Base-by-base conservation (phyloP, 2,113 vertebrate species). In the Pardalotus punctatus region DNA sequence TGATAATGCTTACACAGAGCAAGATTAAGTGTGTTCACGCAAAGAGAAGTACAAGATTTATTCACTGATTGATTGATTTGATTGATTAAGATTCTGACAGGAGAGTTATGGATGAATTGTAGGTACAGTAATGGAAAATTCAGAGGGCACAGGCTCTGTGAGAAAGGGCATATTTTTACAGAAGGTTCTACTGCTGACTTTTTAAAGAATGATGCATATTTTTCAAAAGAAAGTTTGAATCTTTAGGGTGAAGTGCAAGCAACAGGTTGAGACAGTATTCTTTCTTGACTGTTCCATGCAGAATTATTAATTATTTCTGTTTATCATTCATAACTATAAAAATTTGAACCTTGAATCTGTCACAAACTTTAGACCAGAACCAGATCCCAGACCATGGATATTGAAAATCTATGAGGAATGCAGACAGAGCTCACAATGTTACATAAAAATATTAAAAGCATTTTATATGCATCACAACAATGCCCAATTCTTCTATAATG, bases 11-110 rank as follows among this genome's bases (percentile, higher is more conserved):
- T 81, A 64, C 78, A 81, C 8, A 90, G 70, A 86, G 57, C 38
- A 93, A 94, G 89, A 91, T 82, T 74, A 95, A 93, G 33, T 79
- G 33, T 90, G 62, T 60, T 93, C 81, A 84, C 88, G 84, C 71
- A 94, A 92, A 91, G 71, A 60, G 53, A 90, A 15, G 64, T 61
- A 90, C 50, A 92, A 90, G 76, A 90, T 92, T 90, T 94, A 81
- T 93, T 90, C 76, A 86, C 24, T 92, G 61, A 88, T 73, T 94
- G 82, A 92, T 78, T 96, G 51, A 94, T 94, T 84, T 90, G 91
- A 94, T 91, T 95, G 94, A 93, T 93, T 83, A 83, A 65, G 40
- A 58, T 74, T 90, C 73, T 95, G 91, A 90, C 76, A 90, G 87
- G 74, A 92, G 20, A 93, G 83, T 83, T 93, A 91, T 73, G 56